These are phyloP conservation scores for Philhelius pedissequus DNA, from an alignment of 2,888 invertebrate genomes.

Conservation along the genomic window DNA sequence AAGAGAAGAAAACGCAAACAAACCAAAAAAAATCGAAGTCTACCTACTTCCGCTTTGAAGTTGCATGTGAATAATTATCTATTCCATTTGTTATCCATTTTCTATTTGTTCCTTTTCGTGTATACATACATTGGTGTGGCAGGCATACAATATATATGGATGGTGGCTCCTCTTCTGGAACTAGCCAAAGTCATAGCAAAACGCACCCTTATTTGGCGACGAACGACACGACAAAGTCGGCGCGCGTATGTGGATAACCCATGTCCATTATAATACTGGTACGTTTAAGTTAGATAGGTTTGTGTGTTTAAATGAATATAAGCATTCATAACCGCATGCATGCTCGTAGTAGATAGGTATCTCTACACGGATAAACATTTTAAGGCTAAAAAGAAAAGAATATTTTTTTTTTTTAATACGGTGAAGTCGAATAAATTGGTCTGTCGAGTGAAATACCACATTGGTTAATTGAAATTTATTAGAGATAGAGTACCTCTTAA, in stretches of 20 bases:
- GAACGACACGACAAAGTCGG: conserved; percentile 24
- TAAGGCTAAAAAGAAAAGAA: conserved; percentile 47
- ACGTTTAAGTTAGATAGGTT: conserved; percentile 3
- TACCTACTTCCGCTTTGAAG: conserved; percentile 52
- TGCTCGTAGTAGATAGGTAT: too few species aligned
- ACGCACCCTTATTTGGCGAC: conserved; percentile 68
- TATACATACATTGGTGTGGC: conserved; percentile 49
- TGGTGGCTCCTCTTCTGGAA: background rate
- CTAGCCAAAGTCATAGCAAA: conserved; percentile 23
- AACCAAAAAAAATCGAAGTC: background rate
- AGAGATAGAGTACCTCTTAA: background rate
- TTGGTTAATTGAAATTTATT: background rate
- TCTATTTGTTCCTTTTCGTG: conserved; percentile 37
- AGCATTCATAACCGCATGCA: conserved; percentile 60
- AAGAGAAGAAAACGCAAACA: background rate
- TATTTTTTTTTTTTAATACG: conserved; percentile 20
- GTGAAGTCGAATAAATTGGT: background rate
- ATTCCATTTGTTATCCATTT: conserved; percentile 48
- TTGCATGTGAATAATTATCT: conserved; percentile 56
- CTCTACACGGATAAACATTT: conserved; percentile 51
- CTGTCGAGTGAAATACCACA: background rate
- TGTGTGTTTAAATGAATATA: conserved; percentile 50
- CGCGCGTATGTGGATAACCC: conserved; percentile 17
- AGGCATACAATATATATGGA: conserved; percentile 10
- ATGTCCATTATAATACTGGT: conserved; percentile 5